Conservation (phyloP, 2,888 invertebrate species). For the Beris chalybata region DNA sequence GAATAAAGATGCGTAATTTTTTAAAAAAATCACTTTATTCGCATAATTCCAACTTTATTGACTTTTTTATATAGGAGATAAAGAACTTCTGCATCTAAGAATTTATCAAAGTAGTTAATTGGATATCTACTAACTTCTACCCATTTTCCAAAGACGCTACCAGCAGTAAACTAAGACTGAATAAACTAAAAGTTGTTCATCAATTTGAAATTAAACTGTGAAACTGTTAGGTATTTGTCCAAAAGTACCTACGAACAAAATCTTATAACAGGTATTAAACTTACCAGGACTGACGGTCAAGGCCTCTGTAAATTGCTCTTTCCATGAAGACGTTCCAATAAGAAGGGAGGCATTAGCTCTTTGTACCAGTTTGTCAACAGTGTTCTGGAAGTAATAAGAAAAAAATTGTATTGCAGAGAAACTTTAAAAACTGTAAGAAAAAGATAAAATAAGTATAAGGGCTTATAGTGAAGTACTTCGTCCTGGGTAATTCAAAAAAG, state of each 20-base stretch:
- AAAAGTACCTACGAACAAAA: neutral
- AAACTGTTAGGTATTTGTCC: neutral
- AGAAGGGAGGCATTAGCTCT: slow-evolving; percentile 94
- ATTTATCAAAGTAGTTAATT: no score
- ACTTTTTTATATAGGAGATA: no score
- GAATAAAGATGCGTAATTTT: no score
- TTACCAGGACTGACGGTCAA: slow-evolving; percentile 89
- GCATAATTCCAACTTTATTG: no score
- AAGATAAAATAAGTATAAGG: neutral
- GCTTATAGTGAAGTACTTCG: neutral
- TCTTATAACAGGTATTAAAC: slow-evolving; percentile 29
- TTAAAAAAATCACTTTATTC: no score
- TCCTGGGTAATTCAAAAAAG: no score
- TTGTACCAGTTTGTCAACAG: slow-evolving; percentile 97
- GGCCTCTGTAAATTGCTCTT: slow-evolving; percentile 97
- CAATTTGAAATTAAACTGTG: neutral
- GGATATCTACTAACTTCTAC: no score
- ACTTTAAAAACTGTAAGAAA: neutral
- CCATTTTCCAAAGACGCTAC: no score
- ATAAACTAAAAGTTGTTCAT: neutral
- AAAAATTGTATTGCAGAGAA: neutral
- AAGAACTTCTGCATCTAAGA: no score
- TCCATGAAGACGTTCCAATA: slow-evolving; percentile 97
- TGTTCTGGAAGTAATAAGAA: slow-evolving; percentile 68
- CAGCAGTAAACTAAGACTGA: no score